Conservation (phyloP, 92 coral and sea anemone species). For the Ricordea florida region DNA sequence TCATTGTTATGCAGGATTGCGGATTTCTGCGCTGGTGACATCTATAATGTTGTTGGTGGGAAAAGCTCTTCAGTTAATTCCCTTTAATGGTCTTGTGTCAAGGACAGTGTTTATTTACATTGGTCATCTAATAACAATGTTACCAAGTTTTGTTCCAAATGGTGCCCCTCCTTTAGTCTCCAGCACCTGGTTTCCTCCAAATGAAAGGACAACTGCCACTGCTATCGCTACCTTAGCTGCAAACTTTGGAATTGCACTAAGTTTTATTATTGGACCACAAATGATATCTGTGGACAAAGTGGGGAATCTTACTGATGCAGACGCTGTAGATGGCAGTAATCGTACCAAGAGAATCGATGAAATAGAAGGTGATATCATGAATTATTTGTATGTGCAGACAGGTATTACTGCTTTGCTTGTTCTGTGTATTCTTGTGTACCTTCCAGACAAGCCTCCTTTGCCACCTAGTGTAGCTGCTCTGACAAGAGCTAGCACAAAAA, state of each 20-base stretch:
- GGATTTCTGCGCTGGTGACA: conserved; percentile 19
- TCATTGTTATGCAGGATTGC: conserved; percentile 22
- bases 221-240: conserved; percentile 59
- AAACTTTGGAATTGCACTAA: conserved; percentile 52
- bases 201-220: conserved; percentile 78
- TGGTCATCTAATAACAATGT: conserved; percentile 47
- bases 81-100: background rate
- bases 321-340: too few species aligned
- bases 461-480: conserved; percentile 78
- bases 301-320: conserved; percentile 10
- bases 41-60: conserved; percentile 33
- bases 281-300: conserved; percentile 12
- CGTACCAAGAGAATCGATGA: background rate
- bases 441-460: conserved; percentile 69
- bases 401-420: conserved; percentile 18
- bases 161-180: conserved; percentile 65
- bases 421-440: conserved; percentile 49
- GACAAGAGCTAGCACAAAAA: conserved; percentile 2
- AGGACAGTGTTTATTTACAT: conserved; percentile 19
- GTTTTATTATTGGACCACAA: conserved; percentile 64
- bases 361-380: background rate
- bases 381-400: conserved; percentile 35
- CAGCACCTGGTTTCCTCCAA: conserved; percentile 75
- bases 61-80: conserved; percentile 35
- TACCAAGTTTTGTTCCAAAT: conserved; percentile 31